Percentiles rank a stretch among this genome's conserved stretches.
These are phyloP conservation scores for Limonius californicus DNA, from an alignment of 1,140 invertebrate genomes.

Conservation along the genomic window DNA sequence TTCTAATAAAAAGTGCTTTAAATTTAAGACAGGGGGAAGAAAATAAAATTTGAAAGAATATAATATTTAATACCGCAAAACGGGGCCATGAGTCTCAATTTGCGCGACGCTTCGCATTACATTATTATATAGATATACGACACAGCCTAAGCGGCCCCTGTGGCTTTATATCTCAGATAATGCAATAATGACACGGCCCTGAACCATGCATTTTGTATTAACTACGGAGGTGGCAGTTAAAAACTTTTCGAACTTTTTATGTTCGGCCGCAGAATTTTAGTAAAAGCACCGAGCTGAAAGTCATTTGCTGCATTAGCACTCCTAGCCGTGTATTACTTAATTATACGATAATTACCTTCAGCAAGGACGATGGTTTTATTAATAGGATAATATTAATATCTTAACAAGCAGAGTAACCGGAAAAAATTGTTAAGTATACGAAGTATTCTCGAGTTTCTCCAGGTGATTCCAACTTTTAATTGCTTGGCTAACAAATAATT, in stretches of 20 bases:
- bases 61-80: slow-evolving; percentile 4
- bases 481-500: too few relatives aligned
- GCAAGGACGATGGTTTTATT: too few relatives aligned
- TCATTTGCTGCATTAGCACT: too few relatives aligned
- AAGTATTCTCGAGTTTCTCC: too few relatives aligned
- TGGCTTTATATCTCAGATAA: slow-evolving; percentile 14
- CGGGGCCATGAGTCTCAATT: slow-evolving; percentile 13
- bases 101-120: slow-evolving; percentile 8
- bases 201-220: slow-evolving; percentile 9
- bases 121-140: slow-evolving; percentile 15
- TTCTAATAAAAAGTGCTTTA: slow-evolving; percentile 12
- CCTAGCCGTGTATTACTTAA: too few relatives aligned
- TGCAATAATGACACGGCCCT: slow-evolving; percentile 12
- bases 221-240: slow-evolving; percentile 10
- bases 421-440: too few relatives aligned
- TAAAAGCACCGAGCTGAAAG: slow-evolving; percentile 6
- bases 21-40: background rate
- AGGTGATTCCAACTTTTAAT: too few relatives aligned
- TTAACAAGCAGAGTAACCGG: too few relatives aligned
- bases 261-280: background rate
- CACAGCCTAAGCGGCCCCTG: slow-evolving; percentile 11
- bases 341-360: too few relatives aligned
- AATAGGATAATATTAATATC: too few relatives aligned
- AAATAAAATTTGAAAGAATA: slow-evolving; percentile 12
- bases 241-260: slow-evolving; percentile 4